phyloP scores from a whole-genome alignment of 1,140 invertebrate species.

The Leptonema lineaticorne region DNA sequence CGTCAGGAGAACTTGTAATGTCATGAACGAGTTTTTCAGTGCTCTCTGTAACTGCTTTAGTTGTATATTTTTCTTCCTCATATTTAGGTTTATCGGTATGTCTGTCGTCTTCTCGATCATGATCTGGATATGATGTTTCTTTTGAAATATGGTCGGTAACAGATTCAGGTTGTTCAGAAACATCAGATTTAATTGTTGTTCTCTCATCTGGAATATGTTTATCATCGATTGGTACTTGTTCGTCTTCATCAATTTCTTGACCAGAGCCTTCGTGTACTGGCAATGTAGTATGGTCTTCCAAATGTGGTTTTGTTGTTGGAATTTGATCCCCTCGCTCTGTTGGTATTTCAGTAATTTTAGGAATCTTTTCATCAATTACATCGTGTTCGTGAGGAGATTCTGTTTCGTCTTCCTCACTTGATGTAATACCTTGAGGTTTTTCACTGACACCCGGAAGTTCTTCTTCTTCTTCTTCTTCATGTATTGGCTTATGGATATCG shows the following conservation, averaged over 20 bases:
- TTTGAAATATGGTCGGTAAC: background rate
- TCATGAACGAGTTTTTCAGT: background rate
- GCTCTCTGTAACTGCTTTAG: background rate
- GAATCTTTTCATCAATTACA: background rate
- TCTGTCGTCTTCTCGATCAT: background rate
- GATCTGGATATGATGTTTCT: background rate
- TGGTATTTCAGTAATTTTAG: conserved; percentile 1
- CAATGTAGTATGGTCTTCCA: background rate
- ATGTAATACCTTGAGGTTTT: background rate
- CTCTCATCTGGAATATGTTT: background rate
- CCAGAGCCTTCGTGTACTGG: background rate
- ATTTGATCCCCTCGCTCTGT: background rate
- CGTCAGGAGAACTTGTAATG: background rate
- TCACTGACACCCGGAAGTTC: background rate
- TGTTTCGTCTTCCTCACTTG: background rate
- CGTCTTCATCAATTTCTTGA: background rate
- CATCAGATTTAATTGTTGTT: background rate
- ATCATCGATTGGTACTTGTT: background rate
- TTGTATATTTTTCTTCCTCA: background rate
- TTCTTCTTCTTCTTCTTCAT: background rate
- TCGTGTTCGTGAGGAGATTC: background rate
- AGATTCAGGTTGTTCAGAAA: background rate
- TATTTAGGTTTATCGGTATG: background rate
- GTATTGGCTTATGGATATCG: background rate
- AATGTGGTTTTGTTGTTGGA: background rate